phyloP scores from a whole-genome alignment of 2,888 invertebrate genomes.

The Diaperis boleti region DNA sequence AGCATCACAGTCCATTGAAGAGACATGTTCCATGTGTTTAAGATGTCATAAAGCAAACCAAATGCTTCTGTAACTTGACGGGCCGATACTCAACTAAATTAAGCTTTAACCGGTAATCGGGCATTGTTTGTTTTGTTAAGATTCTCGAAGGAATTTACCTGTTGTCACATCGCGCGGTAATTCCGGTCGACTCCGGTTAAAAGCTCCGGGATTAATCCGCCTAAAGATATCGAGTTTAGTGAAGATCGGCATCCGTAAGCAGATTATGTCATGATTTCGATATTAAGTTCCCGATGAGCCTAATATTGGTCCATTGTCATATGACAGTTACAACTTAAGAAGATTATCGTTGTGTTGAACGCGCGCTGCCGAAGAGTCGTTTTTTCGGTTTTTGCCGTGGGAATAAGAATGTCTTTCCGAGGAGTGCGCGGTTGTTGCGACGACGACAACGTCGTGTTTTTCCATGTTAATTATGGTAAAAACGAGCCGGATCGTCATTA shows the following conservation, averaged over 20 bases:
- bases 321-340: conserved; percentile 41
- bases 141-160: too few species aligned
- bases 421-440: not conserved
- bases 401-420: not conserved
- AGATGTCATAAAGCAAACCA: too few species aligned
- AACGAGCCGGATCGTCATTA: conserved; percentile 22
- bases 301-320: conserved; percentile 39
- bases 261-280: conserved; percentile 49
- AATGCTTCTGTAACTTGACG: too few species aligned
- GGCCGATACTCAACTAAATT: too few species aligned
- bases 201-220: conserved; percentile 26
- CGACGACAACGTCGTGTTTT: conserved; percentile 18
- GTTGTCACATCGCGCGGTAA: too few species aligned
- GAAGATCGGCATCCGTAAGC: conserved; percentile 26
- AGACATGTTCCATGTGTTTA: too few species aligned
- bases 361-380: not conserved
- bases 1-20: too few species aligned
- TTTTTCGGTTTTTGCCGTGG: conserved; percentile 26
- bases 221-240: conserved; percentile 34
- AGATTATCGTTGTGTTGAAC: conserved; percentile 36
- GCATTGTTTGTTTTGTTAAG: not conserved
- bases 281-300: conserved; percentile 36
- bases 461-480: conserved; percentile 33
- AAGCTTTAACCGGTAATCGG: too few species aligned
- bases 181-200: not conserved